Percentiles rank a stretch among this genome's conserved stretches.
Evolutionary conservation across 2,888 invertebrate species (phyloP).

Genomic region (Lottia scabra): DNA sequence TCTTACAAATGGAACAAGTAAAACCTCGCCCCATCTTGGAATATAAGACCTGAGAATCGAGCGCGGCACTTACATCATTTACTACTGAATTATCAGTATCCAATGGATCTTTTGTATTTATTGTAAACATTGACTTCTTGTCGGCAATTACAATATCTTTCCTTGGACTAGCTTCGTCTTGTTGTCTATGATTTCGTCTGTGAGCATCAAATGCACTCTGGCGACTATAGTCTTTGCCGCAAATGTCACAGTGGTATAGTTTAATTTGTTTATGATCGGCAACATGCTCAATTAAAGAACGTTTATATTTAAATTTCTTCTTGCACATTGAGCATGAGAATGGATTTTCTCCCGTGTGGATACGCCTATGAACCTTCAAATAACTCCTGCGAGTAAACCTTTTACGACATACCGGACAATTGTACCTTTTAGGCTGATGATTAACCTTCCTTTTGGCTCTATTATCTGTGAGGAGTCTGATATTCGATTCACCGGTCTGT

Average conservation of each 20-base stretch:
- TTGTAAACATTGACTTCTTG: no score
- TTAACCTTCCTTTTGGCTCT: no score
- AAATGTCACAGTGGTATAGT: neutral
- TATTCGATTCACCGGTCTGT: no score
- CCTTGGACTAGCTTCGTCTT: neutral
- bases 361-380: neutral
- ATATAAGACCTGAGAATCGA: no score
- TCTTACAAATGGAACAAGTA: neutral
- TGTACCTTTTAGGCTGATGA: neutral
- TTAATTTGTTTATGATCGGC: neutral
- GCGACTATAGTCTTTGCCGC: neutral
- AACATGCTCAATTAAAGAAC: neutral
- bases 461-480: no score
- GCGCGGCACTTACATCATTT: no score
- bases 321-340: neutral
- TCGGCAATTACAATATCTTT: neutral
- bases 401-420: neutral
- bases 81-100: no score
- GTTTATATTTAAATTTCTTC: neutral
- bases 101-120: no score
- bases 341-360: neutral
- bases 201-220: neutral
- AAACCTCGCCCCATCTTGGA: neutral
- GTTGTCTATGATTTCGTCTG: neutral
- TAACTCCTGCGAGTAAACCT: neutral